Percentiles rank a stretch among this genome's conserved stretches.
phyloP scores from a whole-genome alignment of 1,140 invertebrate species.

The Eumeta japonica region DNA sequence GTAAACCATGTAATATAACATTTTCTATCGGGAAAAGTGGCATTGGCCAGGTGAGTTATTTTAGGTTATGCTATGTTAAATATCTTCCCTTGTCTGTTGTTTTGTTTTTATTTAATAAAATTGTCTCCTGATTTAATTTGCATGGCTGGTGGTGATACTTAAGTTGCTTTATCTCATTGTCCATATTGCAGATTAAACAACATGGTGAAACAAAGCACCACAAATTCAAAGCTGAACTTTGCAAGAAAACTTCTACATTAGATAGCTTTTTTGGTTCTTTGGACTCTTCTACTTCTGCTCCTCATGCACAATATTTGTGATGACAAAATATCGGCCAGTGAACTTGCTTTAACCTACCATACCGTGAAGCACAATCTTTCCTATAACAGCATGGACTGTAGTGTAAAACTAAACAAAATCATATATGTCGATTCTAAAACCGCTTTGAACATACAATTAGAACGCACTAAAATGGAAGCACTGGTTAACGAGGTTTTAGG shows the following conservation, averaged over 20 bases:
- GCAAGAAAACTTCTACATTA: background rate
- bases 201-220: background rate
- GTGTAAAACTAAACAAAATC: constrained; percentile 19
- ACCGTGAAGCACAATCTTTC: constrained; percentile 25
- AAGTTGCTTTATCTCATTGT: background rate
- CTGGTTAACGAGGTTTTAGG: constrained; percentile 16
- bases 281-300: no score
- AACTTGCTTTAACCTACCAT: constrained; percentile 21
- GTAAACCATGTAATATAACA: background rate
- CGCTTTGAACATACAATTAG: constrained; percentile 12
- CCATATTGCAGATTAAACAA: background rate
- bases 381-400: constrained; percentile 19
- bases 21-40: background rate
- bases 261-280: constrained; percentile 3
- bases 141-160: background rate
- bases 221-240: background rate
- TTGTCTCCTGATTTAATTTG: background rate
- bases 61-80: no score
- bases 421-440: constrained; percentile 17
- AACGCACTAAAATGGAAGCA: constrained; percentile 19
- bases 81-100: no score
- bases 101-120: no score
- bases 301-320: no score
- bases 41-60: background rate
- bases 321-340: constrained; percentile 8